Evolutionary conservation across 1,140 invertebrate genomes (phyloP).

Genomic region (Drosophila kikkawai): DNA sequence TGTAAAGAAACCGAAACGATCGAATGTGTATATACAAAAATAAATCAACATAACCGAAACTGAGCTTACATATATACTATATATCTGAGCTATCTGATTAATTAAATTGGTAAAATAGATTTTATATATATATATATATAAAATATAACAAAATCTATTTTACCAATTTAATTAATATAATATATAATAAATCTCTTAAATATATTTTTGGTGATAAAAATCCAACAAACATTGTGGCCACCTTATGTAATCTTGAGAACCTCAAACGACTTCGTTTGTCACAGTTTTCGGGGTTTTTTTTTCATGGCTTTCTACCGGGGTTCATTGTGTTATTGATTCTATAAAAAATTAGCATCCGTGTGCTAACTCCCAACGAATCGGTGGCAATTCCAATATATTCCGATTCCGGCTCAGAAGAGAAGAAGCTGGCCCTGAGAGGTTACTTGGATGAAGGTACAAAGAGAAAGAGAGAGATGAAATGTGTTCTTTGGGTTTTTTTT

Average conservation of each 20-base stretch:
- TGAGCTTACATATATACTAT: neutral
- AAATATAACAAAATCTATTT: no score
- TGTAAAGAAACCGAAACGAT: conserved; percentile 25
- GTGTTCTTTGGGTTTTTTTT: no score
- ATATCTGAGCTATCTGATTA: neutral
- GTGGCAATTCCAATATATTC: conserved; percentile 3
- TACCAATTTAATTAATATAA: no score
- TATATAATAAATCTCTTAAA: neutral
- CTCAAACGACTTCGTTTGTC: conserved; percentile 50
- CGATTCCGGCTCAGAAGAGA: conserved; percentile 29
- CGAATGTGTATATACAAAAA: conserved; percentile 41
- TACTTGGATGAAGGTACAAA: neutral
- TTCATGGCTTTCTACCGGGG: conserved; percentile 25
- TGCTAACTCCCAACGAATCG: conserved; percentile 64
- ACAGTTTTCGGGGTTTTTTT: conserved; percentile 14
- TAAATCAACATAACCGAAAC: conserved; percentile 30
- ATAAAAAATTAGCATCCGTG: conserved; percentile 56
- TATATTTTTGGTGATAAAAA: neutral
- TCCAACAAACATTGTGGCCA: neutral
- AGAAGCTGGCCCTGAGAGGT: conserved; percentile 5
- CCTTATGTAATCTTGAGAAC: conserved; percentile 59
- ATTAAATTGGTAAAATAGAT: neutral
- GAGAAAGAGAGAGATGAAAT: neutral
- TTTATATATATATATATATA: no score
- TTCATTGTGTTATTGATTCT: conserved; percentile 61